These are phyloP conservation scores for Oscheius sp. DNA, from an alignment of 2,888 invertebrate species.

Conservation along the genomic window DNA sequence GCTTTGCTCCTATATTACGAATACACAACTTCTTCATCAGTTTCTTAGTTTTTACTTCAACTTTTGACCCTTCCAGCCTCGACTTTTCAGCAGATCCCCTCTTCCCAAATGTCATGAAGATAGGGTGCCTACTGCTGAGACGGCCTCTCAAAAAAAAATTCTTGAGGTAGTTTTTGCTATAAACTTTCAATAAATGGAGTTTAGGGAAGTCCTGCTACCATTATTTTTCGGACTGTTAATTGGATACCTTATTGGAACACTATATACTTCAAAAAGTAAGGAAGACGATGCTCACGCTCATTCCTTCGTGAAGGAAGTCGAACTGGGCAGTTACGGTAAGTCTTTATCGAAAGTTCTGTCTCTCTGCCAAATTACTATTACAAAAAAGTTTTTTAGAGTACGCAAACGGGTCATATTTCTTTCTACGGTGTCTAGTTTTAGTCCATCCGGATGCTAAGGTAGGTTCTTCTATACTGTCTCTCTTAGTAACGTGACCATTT, in stretches of 20 bases:
- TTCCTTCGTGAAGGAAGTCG: not conserved
- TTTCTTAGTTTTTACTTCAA: too few species aligned
- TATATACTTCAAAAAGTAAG: not conserved
- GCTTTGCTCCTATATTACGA: too few species aligned
- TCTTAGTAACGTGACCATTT: not conserved
- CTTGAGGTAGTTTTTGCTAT: not conserved
- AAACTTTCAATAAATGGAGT: not conserved
- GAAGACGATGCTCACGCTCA: slow-evolving; percentile 12
- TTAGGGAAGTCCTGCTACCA: slow-evolving; percentile 19
- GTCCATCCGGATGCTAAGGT: slow-evolving; percentile 32
- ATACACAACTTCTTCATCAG: too few species aligned
- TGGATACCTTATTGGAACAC: slow-evolving; percentile 2
- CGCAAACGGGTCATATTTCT: slow-evolving; percentile 25
- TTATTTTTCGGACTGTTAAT: slow-evolving; percentile 5
- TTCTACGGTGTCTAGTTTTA: slow-evolving; percentile 30
- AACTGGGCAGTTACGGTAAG: slow-evolving; percentile 18
- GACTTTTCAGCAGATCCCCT: too few species aligned
- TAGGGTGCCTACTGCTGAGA: not conserved
- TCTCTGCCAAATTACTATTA: not conserved
- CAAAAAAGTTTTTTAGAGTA: slow-evolving; percentile 18
- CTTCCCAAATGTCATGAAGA: slow-evolving; percentile 24
- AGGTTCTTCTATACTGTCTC: not conserved
- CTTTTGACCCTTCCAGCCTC: too few species aligned
- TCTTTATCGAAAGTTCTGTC: not conserved
- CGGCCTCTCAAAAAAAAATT: slow-evolving; percentile 9